These are phyloP conservation scores for Euleptes europaea DNA, from an alignment of 2,113 vertebrate genomes.

Conservation along the genomic window DNA sequence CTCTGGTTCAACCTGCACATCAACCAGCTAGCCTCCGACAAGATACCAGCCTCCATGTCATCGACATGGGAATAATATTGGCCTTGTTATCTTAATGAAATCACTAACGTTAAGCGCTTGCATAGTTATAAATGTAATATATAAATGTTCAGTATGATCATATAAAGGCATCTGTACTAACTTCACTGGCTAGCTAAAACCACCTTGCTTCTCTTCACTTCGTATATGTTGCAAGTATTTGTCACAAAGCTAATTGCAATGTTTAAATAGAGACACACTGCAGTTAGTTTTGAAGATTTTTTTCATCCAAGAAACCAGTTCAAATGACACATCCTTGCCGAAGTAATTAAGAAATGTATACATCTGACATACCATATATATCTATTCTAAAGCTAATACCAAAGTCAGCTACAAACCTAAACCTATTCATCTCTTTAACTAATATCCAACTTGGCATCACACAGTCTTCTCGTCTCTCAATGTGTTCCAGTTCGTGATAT, in stretches of 20 bases:
- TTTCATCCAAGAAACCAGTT: constrained; percentile 11
- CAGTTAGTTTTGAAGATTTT: not conserved
- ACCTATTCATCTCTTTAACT: not conserved
- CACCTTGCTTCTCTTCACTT: not conserved
- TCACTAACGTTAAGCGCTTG: not conserved
- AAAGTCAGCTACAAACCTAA: not conserved
- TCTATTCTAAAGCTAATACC: not conserved
- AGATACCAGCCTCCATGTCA: not conserved
- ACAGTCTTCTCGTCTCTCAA: not conserved
- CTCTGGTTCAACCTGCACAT: not conserved
- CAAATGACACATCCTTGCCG: not conserved
- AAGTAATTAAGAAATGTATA: not conserved
- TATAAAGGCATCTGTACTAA: not conserved
- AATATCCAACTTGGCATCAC: not conserved
- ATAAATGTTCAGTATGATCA: not conserved
- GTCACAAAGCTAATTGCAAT: not conserved
- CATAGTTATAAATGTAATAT: not conserved
- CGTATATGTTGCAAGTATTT: not conserved
- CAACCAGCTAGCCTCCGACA: not conserved
- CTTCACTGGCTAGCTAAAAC: not conserved
- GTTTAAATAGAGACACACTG: not conserved
- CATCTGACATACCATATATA: not conserved
- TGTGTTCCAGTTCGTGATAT: not conserved
- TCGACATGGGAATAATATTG: not conserved
- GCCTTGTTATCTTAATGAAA: not conserved